phyloP scores from a whole-genome alignment of 2,113 vertebrate genomes.

The Andinoacara biseriatus region DNA sequence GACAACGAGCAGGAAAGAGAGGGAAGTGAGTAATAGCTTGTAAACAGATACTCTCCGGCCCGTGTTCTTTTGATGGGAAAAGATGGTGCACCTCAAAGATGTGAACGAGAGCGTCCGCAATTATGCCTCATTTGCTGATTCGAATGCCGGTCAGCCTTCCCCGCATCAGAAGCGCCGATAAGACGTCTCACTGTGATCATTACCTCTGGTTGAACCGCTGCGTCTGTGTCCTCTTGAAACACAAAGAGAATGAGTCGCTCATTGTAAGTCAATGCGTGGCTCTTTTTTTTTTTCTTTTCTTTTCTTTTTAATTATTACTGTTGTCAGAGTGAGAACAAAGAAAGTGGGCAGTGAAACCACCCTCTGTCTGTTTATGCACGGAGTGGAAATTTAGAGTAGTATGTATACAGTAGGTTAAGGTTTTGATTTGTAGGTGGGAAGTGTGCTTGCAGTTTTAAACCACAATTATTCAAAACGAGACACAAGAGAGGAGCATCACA shows the following conservation, averaged over 20 bases:
- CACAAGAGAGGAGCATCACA: background rate
- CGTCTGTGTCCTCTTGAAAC: slow-evolving; percentile 18
- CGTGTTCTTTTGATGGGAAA: slow-evolving; percentile 64
- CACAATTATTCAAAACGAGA: slow-evolving; percentile 14
- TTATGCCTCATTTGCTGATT: slow-evolving; percentile 60
- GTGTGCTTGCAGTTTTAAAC: slow-evolving; percentile 8
- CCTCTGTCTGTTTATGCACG: slow-evolving; percentile 6
- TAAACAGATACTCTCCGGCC: slow-evolving; percentile 62
- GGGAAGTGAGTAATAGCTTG: slow-evolving; percentile 70
- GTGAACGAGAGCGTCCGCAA: slow-evolving; percentile 46
- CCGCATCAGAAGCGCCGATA: slow-evolving; percentile 57
- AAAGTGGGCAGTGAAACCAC: slow-evolving; percentile 1
- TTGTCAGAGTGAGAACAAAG: slow-evolving; percentile 7
- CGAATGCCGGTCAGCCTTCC: slow-evolving; percentile 55
- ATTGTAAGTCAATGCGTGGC: background rate
- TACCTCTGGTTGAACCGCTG: slow-evolving; percentile 16
- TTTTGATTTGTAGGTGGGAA: slow-evolving; percentile 32
- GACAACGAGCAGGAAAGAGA: slow-evolving; percentile 51
- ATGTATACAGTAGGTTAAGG: slow-evolving; percentile 18
- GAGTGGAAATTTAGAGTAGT: slow-evolving; percentile 22
- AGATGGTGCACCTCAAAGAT: slow-evolving; percentile 50
- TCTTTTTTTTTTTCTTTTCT: background rate
- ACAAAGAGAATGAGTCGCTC: background rate
- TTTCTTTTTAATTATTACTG: background rate
- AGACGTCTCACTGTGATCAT: slow-evolving; percentile 28